phyloP scores from a whole-genome alignment of 1,140 invertebrate genomes.

The Theocolax elegans region DNA sequence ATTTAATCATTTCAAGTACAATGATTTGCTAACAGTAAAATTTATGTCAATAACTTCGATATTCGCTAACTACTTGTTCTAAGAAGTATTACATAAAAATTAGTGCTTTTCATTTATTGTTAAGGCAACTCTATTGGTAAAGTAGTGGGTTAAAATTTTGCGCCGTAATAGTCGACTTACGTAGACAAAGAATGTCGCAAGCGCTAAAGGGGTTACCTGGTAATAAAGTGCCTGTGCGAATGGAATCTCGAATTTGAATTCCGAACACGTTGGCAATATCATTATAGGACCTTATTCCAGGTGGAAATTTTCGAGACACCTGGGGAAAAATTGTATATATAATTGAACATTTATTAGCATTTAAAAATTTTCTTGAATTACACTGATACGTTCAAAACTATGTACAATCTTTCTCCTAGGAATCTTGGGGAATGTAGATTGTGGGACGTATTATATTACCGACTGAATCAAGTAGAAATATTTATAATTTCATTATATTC shows the following conservation, averaged over 20 bases:
- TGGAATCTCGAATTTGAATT: conserved; percentile 43
- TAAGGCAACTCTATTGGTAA: too few relatives aligned
- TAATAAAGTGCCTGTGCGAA: conserved; percentile 61
- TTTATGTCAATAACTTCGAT: too few relatives aligned
- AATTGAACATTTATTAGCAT: too few relatives aligned
- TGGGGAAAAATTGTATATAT: conserved; percentile 28
- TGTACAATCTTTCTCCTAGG: conserved; percentile 21
- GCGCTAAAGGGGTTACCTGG: conserved; percentile 45
- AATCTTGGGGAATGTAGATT: background rate
- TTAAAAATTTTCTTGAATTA: too few relatives aligned
- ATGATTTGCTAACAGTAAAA: too few relatives aligned
- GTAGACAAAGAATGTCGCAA: conserved; percentile 11
- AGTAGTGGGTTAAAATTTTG: too few relatives aligned
- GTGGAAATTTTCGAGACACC: conserved; percentile 20
- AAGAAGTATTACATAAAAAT: too few relatives aligned
- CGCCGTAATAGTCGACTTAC: conserved; percentile 11
- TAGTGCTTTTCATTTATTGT: too few relatives aligned
- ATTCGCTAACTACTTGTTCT: too few relatives aligned
- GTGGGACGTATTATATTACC: background rate
- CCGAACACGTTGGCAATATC: conserved; percentile 53
- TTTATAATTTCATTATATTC: too few relatives aligned
- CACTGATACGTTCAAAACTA: too few relatives aligned
- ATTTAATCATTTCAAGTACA: too few relatives aligned
- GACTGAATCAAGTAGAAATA: background rate
- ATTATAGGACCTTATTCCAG: conserved; percentile 47